Conservation (phyloP, 1,140 invertebrate species). For the Apis florea region DNA sequence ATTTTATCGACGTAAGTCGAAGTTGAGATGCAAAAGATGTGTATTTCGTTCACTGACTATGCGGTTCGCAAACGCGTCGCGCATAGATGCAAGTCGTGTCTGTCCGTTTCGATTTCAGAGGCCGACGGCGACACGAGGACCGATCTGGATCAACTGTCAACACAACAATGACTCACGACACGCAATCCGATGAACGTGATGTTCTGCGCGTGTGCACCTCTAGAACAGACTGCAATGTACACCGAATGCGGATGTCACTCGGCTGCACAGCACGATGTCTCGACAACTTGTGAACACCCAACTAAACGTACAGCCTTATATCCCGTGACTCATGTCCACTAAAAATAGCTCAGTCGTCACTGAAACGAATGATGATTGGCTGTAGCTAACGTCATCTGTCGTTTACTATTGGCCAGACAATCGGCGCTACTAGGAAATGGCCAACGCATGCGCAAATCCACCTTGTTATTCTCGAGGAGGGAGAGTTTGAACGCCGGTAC, state of each 20-base stretch:
- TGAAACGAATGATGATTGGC: constrained; percentile 67
- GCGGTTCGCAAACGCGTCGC: not conserved
- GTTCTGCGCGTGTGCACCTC: constrained; percentile 50
- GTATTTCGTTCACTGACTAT: not conserved
- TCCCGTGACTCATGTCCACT: constrained; percentile 78
- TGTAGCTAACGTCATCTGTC: constrained; percentile 67
- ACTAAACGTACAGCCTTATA: constrained; percentile 78
- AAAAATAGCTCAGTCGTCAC: constrained; percentile 79
- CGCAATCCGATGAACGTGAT: constrained; percentile 44
- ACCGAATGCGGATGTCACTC: constrained; percentile 22
- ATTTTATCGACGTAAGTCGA: constrained; percentile 14
- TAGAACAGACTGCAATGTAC: constrained; percentile 31
- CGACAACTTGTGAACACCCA: constrained; percentile 76
- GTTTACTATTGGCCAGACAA: constrained; percentile 57
- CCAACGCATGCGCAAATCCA: constrained; percentile 56
- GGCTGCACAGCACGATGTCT: constrained; percentile 66
- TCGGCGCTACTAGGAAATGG: constrained; percentile 64
- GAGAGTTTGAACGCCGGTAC: constrained; percentile 61
- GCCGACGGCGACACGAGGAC: constrained; percentile 29
- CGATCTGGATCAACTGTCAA: constrained; percentile 54
- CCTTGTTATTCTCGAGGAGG: constrained; percentile 40
- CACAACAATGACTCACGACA: constrained; percentile 64
- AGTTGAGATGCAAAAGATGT: constrained; percentile 16
- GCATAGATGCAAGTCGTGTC: constrained; percentile 1
- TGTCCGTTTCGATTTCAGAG: not conserved